Evolutionary conservation across 2,797 vertebrate species (phyloP).

Genomic region (Peromyscus attwateri): DNA sequence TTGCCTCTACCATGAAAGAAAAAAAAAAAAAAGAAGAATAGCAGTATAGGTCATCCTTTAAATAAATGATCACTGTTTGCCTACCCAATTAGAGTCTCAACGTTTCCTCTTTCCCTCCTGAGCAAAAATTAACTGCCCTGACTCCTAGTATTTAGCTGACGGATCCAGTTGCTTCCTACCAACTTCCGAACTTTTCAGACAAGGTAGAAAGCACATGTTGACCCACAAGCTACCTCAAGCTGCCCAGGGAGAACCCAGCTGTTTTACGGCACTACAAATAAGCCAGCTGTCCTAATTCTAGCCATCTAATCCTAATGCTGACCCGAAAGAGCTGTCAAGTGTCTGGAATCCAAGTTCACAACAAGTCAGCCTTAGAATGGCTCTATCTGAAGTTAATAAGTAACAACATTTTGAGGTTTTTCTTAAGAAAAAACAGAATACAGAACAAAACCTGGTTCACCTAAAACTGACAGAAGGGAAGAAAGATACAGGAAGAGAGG

Average conservation of each 20-base stretch:
- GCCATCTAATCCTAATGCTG: slow-evolving; percentile 11
- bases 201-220: slow-evolving; percentile 62
- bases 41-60: slow-evolving; percentile 30
- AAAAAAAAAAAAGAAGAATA: background rate
- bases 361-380: background rate
- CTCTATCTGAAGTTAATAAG: slow-evolving; percentile 13
- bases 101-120: slow-evolving; percentile 25
- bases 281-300: slow-evolving; percentile 10
- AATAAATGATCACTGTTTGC: slow-evolving; percentile 60
- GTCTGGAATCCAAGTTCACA: background rate
- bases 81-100: slow-evolving; percentile 61
- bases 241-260: slow-evolving; percentile 33
- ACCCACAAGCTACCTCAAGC: slow-evolving; percentile 54
- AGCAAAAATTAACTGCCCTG: slow-evolving; percentile 40
- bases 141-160: slow-evolving; percentile 39
- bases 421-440: slow-evolving; percentile 41
- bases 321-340: slow-evolving; percentile 21
- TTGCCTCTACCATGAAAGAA: slow-evolving; percentile 16
- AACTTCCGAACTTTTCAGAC: slow-evolving; percentile 16
- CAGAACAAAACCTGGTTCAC: background rate
- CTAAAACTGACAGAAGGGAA: background rate
- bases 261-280: slow-evolving; percentile 35
- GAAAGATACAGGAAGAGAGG: background rate
- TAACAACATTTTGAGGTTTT: slow-evolving; percentile 26
- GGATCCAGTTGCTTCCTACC: slow-evolving; percentile 54